A percentile compares a stretch with the other conserved stretches of the same genome.
Conservation (phyloP, 2,113 vertebrate genomes). For the Corythaeola cristata region DNA sequence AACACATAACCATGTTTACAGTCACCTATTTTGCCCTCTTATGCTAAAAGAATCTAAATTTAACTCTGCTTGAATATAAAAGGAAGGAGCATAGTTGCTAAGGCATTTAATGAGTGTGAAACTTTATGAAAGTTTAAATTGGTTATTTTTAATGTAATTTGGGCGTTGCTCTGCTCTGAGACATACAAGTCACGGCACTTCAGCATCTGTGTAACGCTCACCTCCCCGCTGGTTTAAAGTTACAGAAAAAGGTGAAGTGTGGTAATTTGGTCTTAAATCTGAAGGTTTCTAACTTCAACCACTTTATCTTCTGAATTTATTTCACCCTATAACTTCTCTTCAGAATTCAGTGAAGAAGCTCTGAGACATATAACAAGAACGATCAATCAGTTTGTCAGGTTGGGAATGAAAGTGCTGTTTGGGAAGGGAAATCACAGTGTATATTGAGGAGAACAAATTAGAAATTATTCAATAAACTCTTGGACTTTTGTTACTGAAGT, state of each 20-base stretch:
- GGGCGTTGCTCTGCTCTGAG: background rate
- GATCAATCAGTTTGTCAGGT: constrained; percentile 13
- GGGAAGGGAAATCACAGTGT: background rate
- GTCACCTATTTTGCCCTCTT: background rate
- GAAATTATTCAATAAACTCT: background rate
- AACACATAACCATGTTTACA: background rate
- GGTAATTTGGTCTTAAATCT: background rate
- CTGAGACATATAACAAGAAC: background rate
- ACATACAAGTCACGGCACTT: background rate
- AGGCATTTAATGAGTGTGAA: background rate
- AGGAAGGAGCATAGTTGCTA: background rate
- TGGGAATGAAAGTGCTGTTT: background rate
- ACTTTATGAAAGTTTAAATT: background rate
- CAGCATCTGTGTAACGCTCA: background rate
- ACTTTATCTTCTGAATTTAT: background rate
- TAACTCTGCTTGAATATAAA: background rate
- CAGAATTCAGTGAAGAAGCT: background rate
- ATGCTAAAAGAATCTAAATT: background rate
- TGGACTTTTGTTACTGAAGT: background rate
- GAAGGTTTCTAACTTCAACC: background rate
- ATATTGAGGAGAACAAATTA: background rate
- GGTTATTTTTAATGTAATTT: background rate
- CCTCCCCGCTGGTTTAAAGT: background rate
- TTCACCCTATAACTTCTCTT: background rate
- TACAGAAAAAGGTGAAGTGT: background rate